These are phyloP conservation scores for Drosophila guanche DNA, from an alignment of 1,140 invertebrate species.

Conservation along the genomic window DNA sequence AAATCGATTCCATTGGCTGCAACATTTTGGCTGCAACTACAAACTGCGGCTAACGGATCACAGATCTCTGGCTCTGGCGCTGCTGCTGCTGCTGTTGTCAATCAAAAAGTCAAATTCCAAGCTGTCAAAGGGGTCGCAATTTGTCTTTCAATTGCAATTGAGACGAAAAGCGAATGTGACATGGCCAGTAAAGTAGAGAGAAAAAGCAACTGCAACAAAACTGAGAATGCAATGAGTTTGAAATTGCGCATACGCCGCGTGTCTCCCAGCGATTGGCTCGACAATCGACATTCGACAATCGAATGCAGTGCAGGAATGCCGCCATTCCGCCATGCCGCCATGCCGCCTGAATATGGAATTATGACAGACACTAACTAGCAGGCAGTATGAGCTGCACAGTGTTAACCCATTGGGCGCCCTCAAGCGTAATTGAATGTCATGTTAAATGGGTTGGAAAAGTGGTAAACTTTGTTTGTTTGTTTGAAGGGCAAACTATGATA, in stretches of 20 bases:
- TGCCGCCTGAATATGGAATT: conserved; percentile 34
- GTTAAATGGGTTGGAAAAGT: too few relatives aligned
- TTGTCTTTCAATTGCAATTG: conserved; percentile 72
- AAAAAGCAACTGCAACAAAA: conserved; percentile 4
- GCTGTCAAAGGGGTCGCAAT: conserved; percentile 70
- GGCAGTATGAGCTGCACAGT: conserved; percentile 3
- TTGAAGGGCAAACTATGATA: too few relatives aligned
- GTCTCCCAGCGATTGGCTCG: conserved; percentile 22
- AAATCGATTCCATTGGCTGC: conserved; percentile 29
- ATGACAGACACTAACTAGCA: conserved; percentile 23
- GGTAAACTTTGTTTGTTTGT: too few relatives aligned
- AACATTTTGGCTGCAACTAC: conserved; percentile 1
- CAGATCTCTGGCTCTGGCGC: conserved; percentile 32
- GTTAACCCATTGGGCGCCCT: conserved; percentile 24
- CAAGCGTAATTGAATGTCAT: too few relatives aligned
- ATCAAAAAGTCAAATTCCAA: conserved; percentile 81
- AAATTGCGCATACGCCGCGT: conserved; percentile 75
- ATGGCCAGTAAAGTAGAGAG: conserved; percentile 42
- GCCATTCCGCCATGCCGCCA: conserved; percentile 41
- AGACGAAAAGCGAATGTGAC: conserved; percentile 80
- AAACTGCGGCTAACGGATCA: conserved; percentile 13
- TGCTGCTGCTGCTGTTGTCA: conserved; percentile 52
- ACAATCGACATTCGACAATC: conserved; percentile 47
- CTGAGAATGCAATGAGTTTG: conserved; percentile 27
- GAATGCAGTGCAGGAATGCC: conserved; percentile 54